Conservation (phyloP, 2,797 vertebrate species). For the Gobio occitaniae region DNA sequence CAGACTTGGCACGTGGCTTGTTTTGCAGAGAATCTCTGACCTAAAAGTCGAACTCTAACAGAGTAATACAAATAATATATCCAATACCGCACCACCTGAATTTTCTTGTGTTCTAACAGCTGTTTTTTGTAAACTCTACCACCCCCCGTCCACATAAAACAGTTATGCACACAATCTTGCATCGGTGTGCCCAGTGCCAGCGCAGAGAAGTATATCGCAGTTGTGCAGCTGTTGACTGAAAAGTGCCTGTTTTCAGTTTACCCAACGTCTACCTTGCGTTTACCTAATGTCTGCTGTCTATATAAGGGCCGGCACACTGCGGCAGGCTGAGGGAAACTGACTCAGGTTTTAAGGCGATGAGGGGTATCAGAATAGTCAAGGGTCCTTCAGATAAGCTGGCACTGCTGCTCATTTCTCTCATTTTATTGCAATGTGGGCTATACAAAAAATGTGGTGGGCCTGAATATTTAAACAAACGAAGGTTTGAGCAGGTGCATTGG, state of each 20-base stretch:
- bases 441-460: conserved; percentile 1
- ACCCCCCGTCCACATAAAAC: conserved; percentile 47
- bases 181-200: conserved; percentile 64
- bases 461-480: background rate
- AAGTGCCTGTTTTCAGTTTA: conserved; percentile 75
- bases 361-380: conserved; percentile 37
- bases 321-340: conserved; percentile 33
- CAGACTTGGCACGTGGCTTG: conserved; percentile 24
- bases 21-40: conserved; percentile 9
- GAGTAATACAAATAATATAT: conserved; percentile 6
- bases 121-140: conserved; percentile 66
- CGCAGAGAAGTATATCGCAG: conserved; percentile 70
- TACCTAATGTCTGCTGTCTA: conserved; percentile 83
- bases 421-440: conserved; percentile 29
- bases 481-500: conserved; percentile 15
- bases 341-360: conserved; percentile 37
- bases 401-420: conserved; percentile 44
- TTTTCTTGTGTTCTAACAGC: conserved; percentile 21
- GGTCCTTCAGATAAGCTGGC: conserved; percentile 55
- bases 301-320: conserved; percentile 73
- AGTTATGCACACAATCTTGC: conserved; percentile 12
- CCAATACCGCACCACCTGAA: background rate
- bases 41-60: background rate
- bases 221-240: conserved; percentile 74
- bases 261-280: conserved; percentile 82